Percentiles rank a stretch among this genome's conserved stretches.
These are phyloP conservation scores for Sphaeramia orbicularis DNA, from an alignment of 2,797 vertebrate species.

Conservation along the genomic window DNA sequence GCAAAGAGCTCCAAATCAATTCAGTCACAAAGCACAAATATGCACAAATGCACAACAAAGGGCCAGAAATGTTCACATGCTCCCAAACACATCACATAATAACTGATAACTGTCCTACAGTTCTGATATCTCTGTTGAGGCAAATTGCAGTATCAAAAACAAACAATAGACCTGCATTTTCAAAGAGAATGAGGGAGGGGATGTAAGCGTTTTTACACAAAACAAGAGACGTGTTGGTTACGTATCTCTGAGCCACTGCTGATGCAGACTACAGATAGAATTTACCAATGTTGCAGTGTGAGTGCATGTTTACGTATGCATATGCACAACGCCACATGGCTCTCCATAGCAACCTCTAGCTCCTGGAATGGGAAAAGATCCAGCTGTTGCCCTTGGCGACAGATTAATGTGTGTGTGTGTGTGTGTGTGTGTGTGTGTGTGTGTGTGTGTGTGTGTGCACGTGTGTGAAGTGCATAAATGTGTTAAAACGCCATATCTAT, in stretches of 20 bases:
- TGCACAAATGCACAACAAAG: background rate
- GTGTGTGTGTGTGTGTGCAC: slow-evolving; percentile 37
- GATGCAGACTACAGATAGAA: slow-evolving; percentile 43
- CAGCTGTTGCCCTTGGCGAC: slow-evolving; percentile 63
- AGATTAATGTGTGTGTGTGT: slow-evolving; percentile 48
- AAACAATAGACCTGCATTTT: slow-evolving; percentile 55
- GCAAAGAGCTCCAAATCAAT: slow-evolving; percentile 19
- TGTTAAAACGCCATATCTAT: slow-evolving; percentile 47
- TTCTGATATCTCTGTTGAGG: slow-evolving; percentile 32
- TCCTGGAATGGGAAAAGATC: slow-evolving; percentile 41
- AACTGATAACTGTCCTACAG: slow-evolving; percentile 9
- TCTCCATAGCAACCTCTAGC: slow-evolving; percentile 39
- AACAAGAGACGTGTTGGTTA: background rate
- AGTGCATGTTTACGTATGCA: slow-evolving; percentile 57
- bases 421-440: too few relatives aligned
- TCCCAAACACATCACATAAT: slow-evolving; percentile 2
- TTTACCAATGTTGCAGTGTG: slow-evolving; percentile 29
- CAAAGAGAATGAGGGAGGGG: slow-evolving; percentile 14
- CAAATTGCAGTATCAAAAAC: slow-evolving; percentile 53
- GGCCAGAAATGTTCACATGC: background rate
- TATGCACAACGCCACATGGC: slow-evolving; percentile 48
- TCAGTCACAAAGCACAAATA: slow-evolving; percentile 19
- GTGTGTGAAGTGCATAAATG: slow-evolving; percentile 44
- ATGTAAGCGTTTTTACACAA: slow-evolving; percentile 44
- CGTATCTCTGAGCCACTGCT: slow-evolving; percentile 27